phyloP scores from a whole-genome alignment of 1,140 invertebrate genomes.

The Macrocentrus cingulum region DNA sequence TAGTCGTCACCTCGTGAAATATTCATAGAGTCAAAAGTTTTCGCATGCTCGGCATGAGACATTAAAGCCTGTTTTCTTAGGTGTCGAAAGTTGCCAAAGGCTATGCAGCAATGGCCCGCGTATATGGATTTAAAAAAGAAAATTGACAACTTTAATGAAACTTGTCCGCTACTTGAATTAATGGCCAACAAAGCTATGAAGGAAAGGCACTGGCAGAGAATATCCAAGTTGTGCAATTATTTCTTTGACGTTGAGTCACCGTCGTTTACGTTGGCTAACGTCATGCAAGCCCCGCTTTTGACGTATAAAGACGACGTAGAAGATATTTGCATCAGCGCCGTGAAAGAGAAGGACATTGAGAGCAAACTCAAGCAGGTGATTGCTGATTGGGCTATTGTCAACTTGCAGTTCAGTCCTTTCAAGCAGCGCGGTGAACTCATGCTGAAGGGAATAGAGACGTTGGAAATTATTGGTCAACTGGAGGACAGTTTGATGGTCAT shows the following conservation, averaged over 20 bases:
- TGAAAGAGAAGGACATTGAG: constrained; percentile 90
- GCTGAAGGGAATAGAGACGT: constrained; percentile 75
- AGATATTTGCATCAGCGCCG: constrained; percentile 88
- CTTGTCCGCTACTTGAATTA: constrained; percentile 81
- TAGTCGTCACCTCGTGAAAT: not conserved
- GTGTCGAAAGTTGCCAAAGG: constrained; percentile 78
- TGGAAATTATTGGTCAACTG: constrained; percentile 76
- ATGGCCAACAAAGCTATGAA: constrained; percentile 93
- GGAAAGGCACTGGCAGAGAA: constrained; percentile 80
- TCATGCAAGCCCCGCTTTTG: constrained; percentile 82
- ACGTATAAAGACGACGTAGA: constrained; percentile 87
- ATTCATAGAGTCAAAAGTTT: constrained; percentile 4
- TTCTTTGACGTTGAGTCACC: constrained; percentile 78
- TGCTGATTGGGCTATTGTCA: constrained; percentile 77
- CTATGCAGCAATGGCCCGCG: constrained; percentile 86
- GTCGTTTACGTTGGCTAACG: constrained; percentile 75
- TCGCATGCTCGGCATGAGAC: not conserved
- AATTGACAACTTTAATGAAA: constrained; percentile 89
- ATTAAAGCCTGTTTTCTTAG: constrained; percentile 52
- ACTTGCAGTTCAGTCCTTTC: constrained; percentile 78
- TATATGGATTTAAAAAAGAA: constrained; percentile 84
- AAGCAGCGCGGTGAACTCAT: constrained; percentile 84
- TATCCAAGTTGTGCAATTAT: constrained; percentile 72
- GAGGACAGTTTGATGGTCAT: constrained; percentile 89
- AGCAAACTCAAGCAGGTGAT: constrained; percentile 83